Base-by-base conservation (phyloP, 2,888 invertebrate species). In the Mamestra brassicae region DNA sequence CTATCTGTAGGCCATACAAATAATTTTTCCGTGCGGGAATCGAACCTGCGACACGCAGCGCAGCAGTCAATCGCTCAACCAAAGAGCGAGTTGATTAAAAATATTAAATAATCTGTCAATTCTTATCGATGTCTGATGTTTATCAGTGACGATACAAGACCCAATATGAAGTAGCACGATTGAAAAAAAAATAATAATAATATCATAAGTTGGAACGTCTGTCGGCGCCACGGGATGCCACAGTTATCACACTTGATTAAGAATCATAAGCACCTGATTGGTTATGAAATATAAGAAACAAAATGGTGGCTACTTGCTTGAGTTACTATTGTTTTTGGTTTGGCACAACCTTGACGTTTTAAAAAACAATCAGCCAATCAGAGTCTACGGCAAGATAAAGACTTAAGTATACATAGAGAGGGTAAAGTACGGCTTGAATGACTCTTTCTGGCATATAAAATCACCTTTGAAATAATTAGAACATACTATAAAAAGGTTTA, bases 221-320 rank as follows among this genome's bases (percentile, higher is more conserved):
- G 70, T 74, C 55, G 42, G 70, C 76, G 58, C 78, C 38, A 70
- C 76, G 69, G 82, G 85, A 64, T 58, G 69, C 62, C 66, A 34
- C 34, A 47, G 61, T 71, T 69, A 70, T 77, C 81, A 77, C 72
- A 84, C 85, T 81, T 71, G 65, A 66, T 80, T 45, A 60, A 73
- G 45, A 73, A 72, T 58, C 55, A 57, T 61, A 74, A 65, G 64
- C 60, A 61, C 65, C 58, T 74, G 63, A 85, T 76, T 78, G 75
- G 69, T 72, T 76, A 71, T 62, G n/a, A 78, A 78, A 71, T 73
- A 63, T 70, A 57, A 69, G 36, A 60, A 73, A 58, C 34, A 74
- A 72, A 74, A 64, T 63, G 15, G 69, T 64, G 76, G 66, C 65
- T 55, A 74, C 58, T 64, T 70, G 54, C 38, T 66, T 38, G 47